A percentile compares a stretch with the other conserved stretches of the same genome.
These are phyloP conservation scores for Homalodisca vitripennis DNA, from an alignment of 1,140 invertebrate species.

Conservation along the genomic window DNA sequence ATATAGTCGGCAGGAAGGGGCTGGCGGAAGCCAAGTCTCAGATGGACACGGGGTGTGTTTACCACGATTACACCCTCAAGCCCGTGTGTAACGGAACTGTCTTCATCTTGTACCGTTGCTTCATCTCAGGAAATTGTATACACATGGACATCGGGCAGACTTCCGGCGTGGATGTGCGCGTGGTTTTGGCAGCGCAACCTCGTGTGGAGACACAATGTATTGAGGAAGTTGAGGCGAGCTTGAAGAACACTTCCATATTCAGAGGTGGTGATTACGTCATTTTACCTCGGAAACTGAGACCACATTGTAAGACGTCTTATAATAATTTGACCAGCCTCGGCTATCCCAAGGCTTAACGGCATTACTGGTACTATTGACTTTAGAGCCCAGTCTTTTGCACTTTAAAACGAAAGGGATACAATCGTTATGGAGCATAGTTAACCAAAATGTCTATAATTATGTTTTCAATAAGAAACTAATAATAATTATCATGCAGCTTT, in stretches of 20 bases:
- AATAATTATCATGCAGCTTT: no score
- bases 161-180: neutral
- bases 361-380: no score
- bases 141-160: neutral
- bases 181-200: neutral
- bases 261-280: conserved; percentile 3
- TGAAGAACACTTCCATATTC: neutral
- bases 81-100: conserved; percentile 13
- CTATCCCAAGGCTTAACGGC: no score
- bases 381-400: no score
- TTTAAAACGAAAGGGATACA: no score
- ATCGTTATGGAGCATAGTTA: no score
- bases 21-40: neutral
- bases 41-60: neutral
- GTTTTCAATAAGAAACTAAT: no score
- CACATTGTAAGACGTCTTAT: neutral
- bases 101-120: conserved; percentile 13
- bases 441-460: no score
- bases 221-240: neutral
- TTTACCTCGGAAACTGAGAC: neutral
- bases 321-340: neutral
- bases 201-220: neutral
- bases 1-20: neutral
- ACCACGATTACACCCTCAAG: conserved; percentile 11
- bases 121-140: neutral